Conservation (phyloP, 2,888 invertebrate genomes). For the Oscheius sp. region DNA sequence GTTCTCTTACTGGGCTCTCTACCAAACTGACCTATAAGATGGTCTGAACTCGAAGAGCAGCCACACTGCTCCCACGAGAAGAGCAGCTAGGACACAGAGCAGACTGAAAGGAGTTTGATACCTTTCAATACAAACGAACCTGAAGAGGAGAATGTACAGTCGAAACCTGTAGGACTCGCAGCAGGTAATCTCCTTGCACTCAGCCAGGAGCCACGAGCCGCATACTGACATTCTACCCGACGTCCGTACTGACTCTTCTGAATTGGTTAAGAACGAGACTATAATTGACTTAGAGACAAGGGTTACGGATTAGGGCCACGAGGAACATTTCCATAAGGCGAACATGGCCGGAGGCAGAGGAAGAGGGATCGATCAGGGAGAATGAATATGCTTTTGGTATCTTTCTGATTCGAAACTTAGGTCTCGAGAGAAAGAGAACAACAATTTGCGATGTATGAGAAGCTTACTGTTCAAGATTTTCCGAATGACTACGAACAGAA, state of each 20-base stretch:
- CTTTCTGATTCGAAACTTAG: background rate
- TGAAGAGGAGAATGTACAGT: slow-evolving; percentile 54
- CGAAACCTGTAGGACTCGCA: slow-evolving; percentile 57
- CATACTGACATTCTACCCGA: slow-evolving; percentile 48
- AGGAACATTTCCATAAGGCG: background rate
- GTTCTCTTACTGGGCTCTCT: background rate
- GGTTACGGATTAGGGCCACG: background rate
- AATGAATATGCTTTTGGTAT: background rate
- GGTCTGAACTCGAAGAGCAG: slow-evolving; percentile 55
- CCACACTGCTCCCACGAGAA: slow-evolving; percentile 49
- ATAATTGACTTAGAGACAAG: background rate
- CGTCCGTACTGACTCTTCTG: background rate
- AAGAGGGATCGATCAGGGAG: background rate
- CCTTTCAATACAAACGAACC: slow-evolving; percentile 27
- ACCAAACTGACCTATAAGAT: slow-evolving; percentile 42
- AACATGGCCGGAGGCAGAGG: slow-evolving; percentile 1
- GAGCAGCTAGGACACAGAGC: slow-evolving; percentile 45
- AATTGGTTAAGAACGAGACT: background rate
- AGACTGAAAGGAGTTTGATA: slow-evolving; percentile 38
- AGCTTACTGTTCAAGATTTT: no score
- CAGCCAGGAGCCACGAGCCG: slow-evolving; percentile 48
- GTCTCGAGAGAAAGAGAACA: no score
- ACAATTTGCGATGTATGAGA: no score
- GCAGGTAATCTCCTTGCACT: slow-evolving; percentile 53
- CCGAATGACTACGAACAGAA: no score